These are phyloP conservation scores for Poeciliopsis turneri DNA, from an alignment of 2,797 vertebrate genomes.

Conservation along the genomic window DNA sequence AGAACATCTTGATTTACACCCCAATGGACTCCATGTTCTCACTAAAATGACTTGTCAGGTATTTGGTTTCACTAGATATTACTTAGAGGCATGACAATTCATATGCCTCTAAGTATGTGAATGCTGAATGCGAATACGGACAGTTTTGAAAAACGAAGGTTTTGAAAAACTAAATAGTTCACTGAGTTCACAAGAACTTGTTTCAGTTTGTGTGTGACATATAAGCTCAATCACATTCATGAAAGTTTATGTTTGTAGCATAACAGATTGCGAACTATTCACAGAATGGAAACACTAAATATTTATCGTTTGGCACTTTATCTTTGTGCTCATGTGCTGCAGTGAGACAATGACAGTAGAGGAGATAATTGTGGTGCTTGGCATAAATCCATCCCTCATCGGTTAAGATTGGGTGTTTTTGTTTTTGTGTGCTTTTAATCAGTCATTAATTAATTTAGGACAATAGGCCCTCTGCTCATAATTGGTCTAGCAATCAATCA, in stretches of 20 bases:
- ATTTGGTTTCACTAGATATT: neutral
- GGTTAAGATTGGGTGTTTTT: conserved; percentile 67
- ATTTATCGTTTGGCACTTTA: conserved; percentile 43
- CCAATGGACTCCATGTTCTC: neutral
- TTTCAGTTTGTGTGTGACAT: neutral
- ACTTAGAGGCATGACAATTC: neutral
- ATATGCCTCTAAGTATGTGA: neutral
- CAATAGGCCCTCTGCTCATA: conserved; percentile 56
- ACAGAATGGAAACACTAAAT: neutral
- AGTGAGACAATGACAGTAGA: conserved; percentile 50
- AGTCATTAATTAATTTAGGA: conserved; percentile 71
- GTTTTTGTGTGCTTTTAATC: conserved; percentile 72
- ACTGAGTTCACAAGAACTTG: neutral
- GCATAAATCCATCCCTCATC: conserved; percentile 62
- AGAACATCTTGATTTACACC: neutral
- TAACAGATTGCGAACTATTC: neutral
- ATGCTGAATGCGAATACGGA: neutral
- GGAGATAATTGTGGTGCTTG: conserved; percentile 52
- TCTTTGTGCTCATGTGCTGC: conserved; percentile 1
- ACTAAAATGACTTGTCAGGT: neutral
- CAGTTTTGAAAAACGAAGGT: neutral
- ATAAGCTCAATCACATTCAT: neutral
- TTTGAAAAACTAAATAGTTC: neutral
- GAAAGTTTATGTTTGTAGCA: neutral
- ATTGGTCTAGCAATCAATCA: conserved; percentile 69